A percentile compares a stretch with the other conserved stretches of the same genome.
These are phyloP conservation scores for Drosophila stalkeri DNA, from an alignment of 2,888 invertebrate species.

Conservation along the genomic window DNA sequence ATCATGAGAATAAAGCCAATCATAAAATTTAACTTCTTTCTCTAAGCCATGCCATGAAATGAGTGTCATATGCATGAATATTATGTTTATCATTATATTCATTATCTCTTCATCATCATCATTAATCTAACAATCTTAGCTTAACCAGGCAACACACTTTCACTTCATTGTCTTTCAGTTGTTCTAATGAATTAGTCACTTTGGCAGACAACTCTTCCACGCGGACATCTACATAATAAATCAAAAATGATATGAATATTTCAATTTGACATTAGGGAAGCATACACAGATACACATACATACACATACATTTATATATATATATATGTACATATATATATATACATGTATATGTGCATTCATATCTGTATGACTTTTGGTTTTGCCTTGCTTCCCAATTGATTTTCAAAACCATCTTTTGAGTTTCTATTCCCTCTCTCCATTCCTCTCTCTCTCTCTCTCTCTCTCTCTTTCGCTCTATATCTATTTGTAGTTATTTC, in stretches of 20 bases:
- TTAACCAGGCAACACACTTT: not conserved
- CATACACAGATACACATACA: not conserved
- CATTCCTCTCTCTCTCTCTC: too few species aligned
- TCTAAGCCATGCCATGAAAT: not conserved
- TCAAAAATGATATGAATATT: slow-evolving; percentile 9
- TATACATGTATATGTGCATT: not conserved
- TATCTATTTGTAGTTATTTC: not conserved
- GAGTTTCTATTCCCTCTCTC: too few species aligned
- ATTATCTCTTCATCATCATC: not conserved
- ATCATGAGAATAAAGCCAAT: not conserved
- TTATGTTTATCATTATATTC: not conserved
- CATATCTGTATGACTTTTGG: not conserved
- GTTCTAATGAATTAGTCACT: slow-evolving; percentile 3
- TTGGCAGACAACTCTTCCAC: slow-evolving; percentile 1
- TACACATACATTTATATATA: too few species aligned
- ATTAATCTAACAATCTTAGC: not conserved
- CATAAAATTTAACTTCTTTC: not conserved
- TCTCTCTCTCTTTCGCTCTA: not conserved
- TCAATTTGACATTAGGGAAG: not conserved
- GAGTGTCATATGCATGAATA: not conserved
- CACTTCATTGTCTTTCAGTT: not conserved
- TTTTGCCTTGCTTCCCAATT: slow-evolving; percentile 17
- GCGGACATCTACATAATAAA: not conserved
- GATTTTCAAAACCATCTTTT: slow-evolving; percentile 10
- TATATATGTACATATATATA: too few species aligned